Evolutionary conservation across 2,888 invertebrate species (phyloP), one percentile per base, ranked within the genome.

Genomic region (Pyrocoelia pectoralis): DNA sequence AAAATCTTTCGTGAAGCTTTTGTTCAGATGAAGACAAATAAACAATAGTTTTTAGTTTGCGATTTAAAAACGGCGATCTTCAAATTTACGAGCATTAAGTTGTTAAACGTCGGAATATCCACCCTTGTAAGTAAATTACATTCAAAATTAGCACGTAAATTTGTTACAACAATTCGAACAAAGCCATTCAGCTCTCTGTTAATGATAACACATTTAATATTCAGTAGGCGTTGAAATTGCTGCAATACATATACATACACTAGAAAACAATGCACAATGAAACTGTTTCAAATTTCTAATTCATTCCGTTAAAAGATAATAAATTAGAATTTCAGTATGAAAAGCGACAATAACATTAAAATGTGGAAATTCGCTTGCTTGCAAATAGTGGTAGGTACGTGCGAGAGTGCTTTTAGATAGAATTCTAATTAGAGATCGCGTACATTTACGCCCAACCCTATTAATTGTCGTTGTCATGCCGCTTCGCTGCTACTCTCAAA

Each of bases 221-320:
- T 13, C 41, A 43, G 41, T 43, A 43, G 12, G 41, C 41, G 41
- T 43, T 43, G 15, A 43, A 43, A 43, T 13, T 43, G 41, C 41
- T 43, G 41, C 12, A 43, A 43, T 13, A 43, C 41, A 8, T 43
- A 15, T 43, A 43, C 2, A 43, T 15, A 43, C 41, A 15, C 13
- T 13, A 13, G 1, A 43, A 13, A 43, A 43, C 41, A 43, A 43
- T 43, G 41, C 13, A 46, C n/a, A 46, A 46, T 17, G 18, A 6
- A 24, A 24, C 24, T 24, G 24, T 24, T 24, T 24, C 24, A 24
- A 24, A 46, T 46, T 15, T 10, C n/a, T 46, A 46, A 46, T 33
- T n/a, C 33, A 33, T 33, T n/a, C 33, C 33, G 10, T n/a, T 33
- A 33, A 33, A 33, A 33, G 33, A 33, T 33, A 33, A 33, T n/a